These are phyloP conservation scores for Ectemnius lituratus DNA, from an alignment of 2,888 invertebrate species.

Conservation along the genomic window DNA sequence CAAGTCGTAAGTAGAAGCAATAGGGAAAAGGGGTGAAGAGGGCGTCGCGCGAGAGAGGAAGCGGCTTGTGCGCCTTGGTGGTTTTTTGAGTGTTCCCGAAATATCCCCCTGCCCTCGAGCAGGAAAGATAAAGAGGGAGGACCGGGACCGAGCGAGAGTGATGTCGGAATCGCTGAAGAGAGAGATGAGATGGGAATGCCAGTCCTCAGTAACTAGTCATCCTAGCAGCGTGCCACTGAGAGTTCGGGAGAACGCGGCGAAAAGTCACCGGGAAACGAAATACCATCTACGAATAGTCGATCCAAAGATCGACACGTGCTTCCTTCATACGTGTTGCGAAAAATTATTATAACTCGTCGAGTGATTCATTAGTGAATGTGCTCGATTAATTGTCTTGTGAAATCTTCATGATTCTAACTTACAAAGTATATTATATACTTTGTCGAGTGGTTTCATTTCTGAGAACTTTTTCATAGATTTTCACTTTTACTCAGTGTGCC, in stretches of 20 bases:
- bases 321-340: not conserved
- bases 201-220: conserved; percentile 69
- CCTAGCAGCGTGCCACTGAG: conserved; percentile 61
- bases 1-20: not conserved
- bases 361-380: not conserved
- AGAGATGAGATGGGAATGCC: conserved; percentile 65
- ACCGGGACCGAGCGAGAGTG: conserved; percentile 49
- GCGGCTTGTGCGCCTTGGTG: conserved; percentile 57
- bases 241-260: conserved; percentile 40
- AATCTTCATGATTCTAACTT: too few species aligned
- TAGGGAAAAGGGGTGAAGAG: conserved; percentile 17
- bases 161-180: conserved; percentile 42
- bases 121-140: conserved; percentile 55
- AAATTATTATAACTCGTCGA: not conserved
- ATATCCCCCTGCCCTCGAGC: conserved; percentile 60
- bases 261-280: conserved; percentile 31
- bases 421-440: too few species aligned
- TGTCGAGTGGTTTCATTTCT: too few species aligned
- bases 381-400: not conserved
- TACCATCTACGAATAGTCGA: not conserved
- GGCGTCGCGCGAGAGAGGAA: conserved; percentile 35
- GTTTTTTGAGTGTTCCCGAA: conserved; percentile 68
- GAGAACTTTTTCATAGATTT: too few species aligned
- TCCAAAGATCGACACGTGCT: conserved; percentile 6
- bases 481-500: too few species aligned